Conservation (phyloP, 2,797 vertebrate species). For the Enteromius fasciolatus region DNA sequence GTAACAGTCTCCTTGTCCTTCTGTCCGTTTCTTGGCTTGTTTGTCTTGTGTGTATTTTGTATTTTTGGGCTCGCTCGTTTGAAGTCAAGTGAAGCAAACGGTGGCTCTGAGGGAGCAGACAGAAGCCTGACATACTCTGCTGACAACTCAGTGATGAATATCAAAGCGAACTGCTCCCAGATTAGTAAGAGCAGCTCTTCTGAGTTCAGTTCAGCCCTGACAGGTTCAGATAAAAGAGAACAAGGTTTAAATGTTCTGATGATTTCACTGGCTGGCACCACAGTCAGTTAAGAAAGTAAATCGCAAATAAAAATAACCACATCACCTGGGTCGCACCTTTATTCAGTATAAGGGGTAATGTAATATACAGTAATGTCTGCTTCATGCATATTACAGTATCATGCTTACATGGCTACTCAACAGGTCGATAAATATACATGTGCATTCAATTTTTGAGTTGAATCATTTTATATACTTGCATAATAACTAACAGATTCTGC, state of each 20-base stretch:
- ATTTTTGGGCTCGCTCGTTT: constrained; percentile 31
- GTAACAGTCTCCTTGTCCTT: constrained; percentile 27
- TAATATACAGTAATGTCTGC: not conserved
- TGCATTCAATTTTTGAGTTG: not conserved
- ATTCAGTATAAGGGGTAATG: not conserved
- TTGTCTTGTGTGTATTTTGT: constrained; percentile 31
- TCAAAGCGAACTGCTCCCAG: constrained; percentile 35
- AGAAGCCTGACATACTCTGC: constrained; percentile 35
- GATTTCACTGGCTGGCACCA: constrained; percentile 26
- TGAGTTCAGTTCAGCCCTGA: constrained; percentile 25
- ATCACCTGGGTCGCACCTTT: not conserved
- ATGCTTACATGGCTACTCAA: not conserved
- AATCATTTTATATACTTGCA: not conserved
- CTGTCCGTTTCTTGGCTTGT: constrained; percentile 38
- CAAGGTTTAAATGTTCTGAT: constrained; percentile 32
- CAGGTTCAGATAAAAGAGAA: constrained; percentile 34
- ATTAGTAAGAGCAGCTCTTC: constrained; percentile 28
- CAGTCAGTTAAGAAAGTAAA: constrained; percentile 11
- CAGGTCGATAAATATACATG: not conserved
- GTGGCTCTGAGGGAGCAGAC: constrained; percentile 36
- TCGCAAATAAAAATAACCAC: not conserved
- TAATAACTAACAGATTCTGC: not conserved
- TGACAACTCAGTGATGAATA: constrained; percentile 27
- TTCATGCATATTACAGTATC: not conserved
- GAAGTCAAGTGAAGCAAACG: constrained; percentile 29